Evolutionary conservation across 2,888 invertebrate genomes (phyloP).

Genomic region (Apamea crenata): DNA sequence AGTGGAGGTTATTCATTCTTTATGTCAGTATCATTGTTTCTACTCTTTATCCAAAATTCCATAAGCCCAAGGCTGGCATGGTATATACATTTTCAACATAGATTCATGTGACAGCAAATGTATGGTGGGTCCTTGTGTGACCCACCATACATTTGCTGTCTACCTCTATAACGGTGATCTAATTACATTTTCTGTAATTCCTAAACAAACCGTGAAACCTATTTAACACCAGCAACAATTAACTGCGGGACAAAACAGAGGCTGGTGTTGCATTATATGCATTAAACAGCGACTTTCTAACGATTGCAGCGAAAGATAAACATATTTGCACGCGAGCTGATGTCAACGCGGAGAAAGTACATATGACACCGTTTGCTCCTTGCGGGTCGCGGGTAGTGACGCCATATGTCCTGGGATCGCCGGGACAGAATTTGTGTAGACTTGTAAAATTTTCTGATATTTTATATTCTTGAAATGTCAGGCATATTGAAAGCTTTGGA

Average conservation of each 20-base stretch:
- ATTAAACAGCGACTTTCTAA: constrained; percentile 68
- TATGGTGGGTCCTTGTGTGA: background rate
- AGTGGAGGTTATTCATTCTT: background rate
- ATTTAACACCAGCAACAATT: constrained; percentile 46
- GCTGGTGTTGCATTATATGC: constrained; percentile 52
- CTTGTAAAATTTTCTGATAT: background rate
- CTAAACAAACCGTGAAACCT: constrained; percentile 37
- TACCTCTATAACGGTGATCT: background rate
- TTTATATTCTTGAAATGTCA: background rate
- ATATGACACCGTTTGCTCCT: constrained; percentile 66
- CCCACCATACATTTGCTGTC: background rate
- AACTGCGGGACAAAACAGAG: constrained; percentile 45
- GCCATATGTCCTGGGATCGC: constrained; percentile 22
- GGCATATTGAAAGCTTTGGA: background rate
- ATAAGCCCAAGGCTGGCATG: background rate
- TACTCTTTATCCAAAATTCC: background rate
- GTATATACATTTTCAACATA: background rate
- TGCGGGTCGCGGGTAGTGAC: constrained; percentile 42
- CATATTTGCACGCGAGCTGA: constrained; percentile 74
- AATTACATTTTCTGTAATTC: constrained; percentile 1
- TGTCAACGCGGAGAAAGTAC: constrained; percentile 74
- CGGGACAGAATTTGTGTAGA: background rate
- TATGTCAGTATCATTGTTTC: background rate
- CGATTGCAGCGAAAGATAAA: constrained; percentile 68
- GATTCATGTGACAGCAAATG: too few relatives aligned